Conservation (phyloP, 2,888 invertebrate genomes). For the Fragum fragum region DNA sequence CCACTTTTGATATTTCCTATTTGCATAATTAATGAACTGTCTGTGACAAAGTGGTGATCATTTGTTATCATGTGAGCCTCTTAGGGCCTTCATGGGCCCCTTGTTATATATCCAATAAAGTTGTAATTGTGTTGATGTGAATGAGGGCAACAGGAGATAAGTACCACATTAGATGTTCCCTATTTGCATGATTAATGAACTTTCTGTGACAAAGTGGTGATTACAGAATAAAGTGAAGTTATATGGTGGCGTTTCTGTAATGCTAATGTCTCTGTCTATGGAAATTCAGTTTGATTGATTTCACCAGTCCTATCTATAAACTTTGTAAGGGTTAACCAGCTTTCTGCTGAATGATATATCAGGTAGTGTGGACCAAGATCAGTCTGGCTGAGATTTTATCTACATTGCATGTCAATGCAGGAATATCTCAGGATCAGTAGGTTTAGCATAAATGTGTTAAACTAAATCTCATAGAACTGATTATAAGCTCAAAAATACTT, state of each 20-base stretch:
- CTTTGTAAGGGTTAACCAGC: too few species aligned
- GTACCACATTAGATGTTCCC: neutral
- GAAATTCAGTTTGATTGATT: neutral
- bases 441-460: too few species aligned
- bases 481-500: too few species aligned
- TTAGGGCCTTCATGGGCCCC: too few species aligned
- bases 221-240: neutral
- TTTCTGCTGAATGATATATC: too few species aligned
- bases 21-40: conserved; percentile 6
- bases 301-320: too few species aligned
- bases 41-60: neutral
- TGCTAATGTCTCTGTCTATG: neutral
- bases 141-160: neutral
- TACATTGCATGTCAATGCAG: too few species aligned
- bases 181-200: conserved; percentile 8
- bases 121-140: conserved; percentile 2
- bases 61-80: too few species aligned
- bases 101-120: neutral
- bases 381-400: too few species aligned
- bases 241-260: neutral
- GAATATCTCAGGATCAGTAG: too few species aligned
- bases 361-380: too few species aligned
- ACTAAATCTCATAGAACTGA: too few species aligned
- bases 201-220: conserved; percentile 6
- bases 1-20: neutral